These are phyloP conservation scores for Athene cunicularia DNA, from an alignment of 2,113 vertebrate species.

Conservation along the genomic window DNA sequence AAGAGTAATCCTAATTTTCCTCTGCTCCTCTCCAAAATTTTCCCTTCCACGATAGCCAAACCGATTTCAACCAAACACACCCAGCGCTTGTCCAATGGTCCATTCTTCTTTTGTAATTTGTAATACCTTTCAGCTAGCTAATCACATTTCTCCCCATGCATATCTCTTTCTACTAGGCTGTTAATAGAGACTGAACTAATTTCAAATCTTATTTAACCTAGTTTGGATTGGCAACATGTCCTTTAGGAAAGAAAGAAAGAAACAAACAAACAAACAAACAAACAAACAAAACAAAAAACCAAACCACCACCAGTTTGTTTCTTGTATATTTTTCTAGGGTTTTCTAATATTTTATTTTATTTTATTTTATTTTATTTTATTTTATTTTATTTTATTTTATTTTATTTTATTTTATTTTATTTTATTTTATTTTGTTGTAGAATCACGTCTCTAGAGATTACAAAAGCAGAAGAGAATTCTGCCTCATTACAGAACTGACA, in stretches of 20 bases:
- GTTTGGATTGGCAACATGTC: slow-evolving; percentile 3
- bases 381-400: background rate
- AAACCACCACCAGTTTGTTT: background rate
- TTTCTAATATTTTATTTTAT: background rate
- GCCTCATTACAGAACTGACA: slow-evolving; percentile 24
- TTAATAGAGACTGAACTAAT: slow-evolving; percentile 34
- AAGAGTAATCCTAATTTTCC: background rate
- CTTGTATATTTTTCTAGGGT: background rate
- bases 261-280: too few relatives aligned
- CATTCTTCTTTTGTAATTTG: slow-evolving; percentile 13
- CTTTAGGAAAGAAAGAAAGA: background rate
- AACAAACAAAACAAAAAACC: background rate
- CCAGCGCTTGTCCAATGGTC: background rate
- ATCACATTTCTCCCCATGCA: slow-evolving; percentile 1
- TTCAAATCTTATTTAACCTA: slow-evolving; percentile 40
- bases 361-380: background rate
- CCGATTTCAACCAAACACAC: background rate
- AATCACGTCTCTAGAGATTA: background rate
- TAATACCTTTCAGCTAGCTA: slow-evolving; percentile 24
- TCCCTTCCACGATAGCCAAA: background rate
- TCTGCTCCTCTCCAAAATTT: background rate
- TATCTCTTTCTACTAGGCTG: slow-evolving; percentile 23
- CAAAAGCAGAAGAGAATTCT: slow-evolving; percentile 15
- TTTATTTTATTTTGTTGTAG: background rate
- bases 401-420: too few relatives aligned